Evolutionary conservation across 1,140 invertebrate genomes (phyloP), one percentile per base, ranked within the genome.

Genomic region (Neuroterus valhalla): DNA sequence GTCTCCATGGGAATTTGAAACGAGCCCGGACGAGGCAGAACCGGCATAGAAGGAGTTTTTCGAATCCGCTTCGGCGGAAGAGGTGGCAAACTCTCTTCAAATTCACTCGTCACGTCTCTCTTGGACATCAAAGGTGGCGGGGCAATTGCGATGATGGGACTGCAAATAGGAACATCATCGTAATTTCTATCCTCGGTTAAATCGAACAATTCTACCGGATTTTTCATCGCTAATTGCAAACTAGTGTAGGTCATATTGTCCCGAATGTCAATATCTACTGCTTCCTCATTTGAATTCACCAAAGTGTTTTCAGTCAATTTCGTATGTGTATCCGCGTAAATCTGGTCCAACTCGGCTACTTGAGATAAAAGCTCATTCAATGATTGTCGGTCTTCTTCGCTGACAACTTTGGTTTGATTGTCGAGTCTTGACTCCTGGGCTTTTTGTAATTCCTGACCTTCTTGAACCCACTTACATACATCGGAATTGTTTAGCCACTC

Each of bases 201-300:
- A 83, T 92, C 90, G 68, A 90, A 81, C 31, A 95, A 92, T 8
- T 92, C 82, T 1, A 96, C 85, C 0, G 95, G 95, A 89, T 96
- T 96, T 88, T 95, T 96, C 91, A 96, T 96, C 0, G 96, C 96
- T 83, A 96, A 91, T 84, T 96, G 95, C 52, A 96, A 87, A 83
- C 95, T 96, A 0, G 94, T 94, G 76, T 96, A 96, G 0, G 94
- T 95, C 68, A 94, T 93, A 69, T 93, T 92, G 81, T 96, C 95
- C 78, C 94, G 93, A 75, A 95, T 93, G 44, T 95, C 93, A 8
- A 91, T 77, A 5, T 91, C 90, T 86, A 93, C 90, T 1, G 66
- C 81, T 79, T 72, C 79, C 73, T 83, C 44, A 77, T 17, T 0
- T 75, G 80, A 50, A 52, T 78, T 72, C 10, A 81, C 81, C 11